These are phyloP conservation scores for Toxotes chatareus DNA, from an alignment of 2,113 vertebrate genomes.

Conservation along the genomic window DNA sequence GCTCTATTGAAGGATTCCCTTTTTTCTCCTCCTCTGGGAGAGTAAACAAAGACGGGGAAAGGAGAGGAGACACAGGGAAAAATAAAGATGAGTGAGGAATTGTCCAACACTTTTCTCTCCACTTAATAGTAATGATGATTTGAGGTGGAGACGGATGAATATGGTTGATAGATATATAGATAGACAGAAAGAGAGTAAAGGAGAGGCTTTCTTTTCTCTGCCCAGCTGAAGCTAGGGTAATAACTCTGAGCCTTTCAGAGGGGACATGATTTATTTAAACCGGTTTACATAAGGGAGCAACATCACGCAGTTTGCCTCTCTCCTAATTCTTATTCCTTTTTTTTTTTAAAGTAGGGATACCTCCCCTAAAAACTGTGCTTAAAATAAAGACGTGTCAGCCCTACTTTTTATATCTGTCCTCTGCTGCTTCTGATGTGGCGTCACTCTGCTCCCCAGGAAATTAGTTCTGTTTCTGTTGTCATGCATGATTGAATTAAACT, in stretches of 20 bases:
- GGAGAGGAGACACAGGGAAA: background rate
- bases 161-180: background rate
- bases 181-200: constrained; percentile 8
- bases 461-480: constrained; percentile 37
- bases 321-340: constrained; percentile 38
- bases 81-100: background rate
- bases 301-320: constrained; percentile 49
- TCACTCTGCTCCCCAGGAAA: constrained; percentile 12
- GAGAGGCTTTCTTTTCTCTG: constrained; percentile 1
- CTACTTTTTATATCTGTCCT: constrained; percentile 35
- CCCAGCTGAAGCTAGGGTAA: constrained; percentile 33
- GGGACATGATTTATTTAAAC: constrained; percentile 74
- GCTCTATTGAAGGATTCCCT: constrained; percentile 5
- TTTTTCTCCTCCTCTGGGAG: constrained; percentile 19
- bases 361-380: constrained; percentile 8
- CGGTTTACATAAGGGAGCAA: constrained; percentile 63
- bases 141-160: constrained; percentile 7
- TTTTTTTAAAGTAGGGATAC: constrained; percentile 30
- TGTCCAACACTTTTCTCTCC: background rate
- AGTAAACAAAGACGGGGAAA: background rate
- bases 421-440: background rate
- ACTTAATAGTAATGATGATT: background rate
- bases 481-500: constrained; percentile 34
- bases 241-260: constrained; percentile 58
- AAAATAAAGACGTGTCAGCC: constrained; percentile 55